Evolutionary conservation across 2,797 vertebrate genomes (phyloP), one percentile per base, ranked within the genome.

Genomic region (Myiothlypis coronata): DNA sequence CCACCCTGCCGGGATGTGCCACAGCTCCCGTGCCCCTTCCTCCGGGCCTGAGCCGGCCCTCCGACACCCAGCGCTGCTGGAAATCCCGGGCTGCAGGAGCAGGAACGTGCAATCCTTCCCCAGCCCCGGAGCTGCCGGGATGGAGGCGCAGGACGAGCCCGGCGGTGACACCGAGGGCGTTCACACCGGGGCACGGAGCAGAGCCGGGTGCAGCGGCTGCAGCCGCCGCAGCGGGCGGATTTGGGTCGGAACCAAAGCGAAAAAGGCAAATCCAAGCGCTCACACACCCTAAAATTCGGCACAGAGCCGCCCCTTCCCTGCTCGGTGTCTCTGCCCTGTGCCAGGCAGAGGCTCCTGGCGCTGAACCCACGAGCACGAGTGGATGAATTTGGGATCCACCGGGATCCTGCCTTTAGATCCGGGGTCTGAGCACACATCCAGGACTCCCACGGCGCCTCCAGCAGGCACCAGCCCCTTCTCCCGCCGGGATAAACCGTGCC

Each of bases 361-460:
- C 55, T 6, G n/a, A n/a, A 81, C 0, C 47, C 83, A 10, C 0
- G 4, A 13, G 6, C 4, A 1, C 0, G 3, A 30, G 49, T 32
- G 59, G 5, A 57, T 3, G 72, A 24, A 55, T 65, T 30, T 6
- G 85, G 87, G 72, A 78, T 50, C 80, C 83, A 2, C 34, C 1
- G 30, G 1, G 61, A 83, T 35, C 78, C 44, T 3, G 35, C 34
- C 32, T 16, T 14, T 22, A 8, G 76, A 44, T 27, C 50, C 2
- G 9, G 14, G 59, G 26, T n/a, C 41, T 21, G 81, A 43, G 44
- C 59, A 1, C 35, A 6, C 35, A 7, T 0, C 34, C 83, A 30
- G 11, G 34, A 11, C 74, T 20, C 60, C 0, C 55, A 6, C 5
- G 0, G 30, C 6, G 1, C 87, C 47, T 23, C 78, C 47, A 2